Base-by-base conservation (phyloP, 2,113 vertebrate genomes). In the Sebastes fasciatus region DNA sequence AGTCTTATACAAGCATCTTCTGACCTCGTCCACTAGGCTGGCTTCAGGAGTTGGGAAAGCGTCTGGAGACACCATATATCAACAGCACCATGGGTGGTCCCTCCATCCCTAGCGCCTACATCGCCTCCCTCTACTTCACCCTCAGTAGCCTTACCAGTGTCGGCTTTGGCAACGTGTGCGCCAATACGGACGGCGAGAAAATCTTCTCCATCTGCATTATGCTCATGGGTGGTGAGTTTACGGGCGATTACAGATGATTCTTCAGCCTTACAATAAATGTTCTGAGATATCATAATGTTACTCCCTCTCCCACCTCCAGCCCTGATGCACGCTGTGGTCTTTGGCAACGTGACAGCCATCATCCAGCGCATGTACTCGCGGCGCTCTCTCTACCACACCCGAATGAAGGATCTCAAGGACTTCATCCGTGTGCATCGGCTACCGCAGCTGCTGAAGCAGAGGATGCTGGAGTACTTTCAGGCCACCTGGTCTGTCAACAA, bases 351-450 rank as follows among this genome's bases (percentile, higher is more conserved):
- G 80, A 99, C 98, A 0, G 98, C 98, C 93, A 98, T 99, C 92
- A 99, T 99, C 94, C 98, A 99, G 95, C 98, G 98, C 90, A 98
- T 99, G 98, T 99, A 99, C 89, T 98, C 97, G 0, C 96, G 98
- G 1, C 97, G 98, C 46, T 99, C 98, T 0, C 97, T 99, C 86
- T 99, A 99, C 93, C 98, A 99, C 94, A 97, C 97, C 5, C 97
- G 97, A 77, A 97, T 98, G 97, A 99, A 98, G 92, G 98, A 99
- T 89, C 96, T 99, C 62, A 98, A 99, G 85, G 98, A 99, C 90
- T 99, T 99, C 88, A 98, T 98, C 88, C 95, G 98, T 0, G 97
- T 99, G 83, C 97, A 99, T 54, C 96, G 96, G 66, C 96, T 99
- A 23, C 98, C 98, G 17, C 96, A 97, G 91, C 97, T 97, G 81